phyloP scores from a whole-genome alignment of 2,888 invertebrate species.

The Callosobruchus maculatus region DNA sequence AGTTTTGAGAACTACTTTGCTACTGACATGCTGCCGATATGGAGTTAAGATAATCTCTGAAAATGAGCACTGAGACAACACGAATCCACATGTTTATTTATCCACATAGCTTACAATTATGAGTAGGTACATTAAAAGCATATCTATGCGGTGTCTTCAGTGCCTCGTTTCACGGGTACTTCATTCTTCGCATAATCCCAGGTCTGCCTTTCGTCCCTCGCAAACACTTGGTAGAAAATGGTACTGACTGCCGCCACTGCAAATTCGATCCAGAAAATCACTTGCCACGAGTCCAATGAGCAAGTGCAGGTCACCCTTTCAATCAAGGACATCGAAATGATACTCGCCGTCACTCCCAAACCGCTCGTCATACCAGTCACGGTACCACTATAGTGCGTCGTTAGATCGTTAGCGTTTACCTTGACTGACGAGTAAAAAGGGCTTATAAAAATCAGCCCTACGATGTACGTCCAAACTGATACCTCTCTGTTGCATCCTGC shows the following conservation, averaged over 20 bases:
- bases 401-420: constrained; percentile 15
- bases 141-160: too few species aligned
- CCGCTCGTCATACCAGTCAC: constrained; percentile 15
- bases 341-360: constrained; percentile 8
- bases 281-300: constrained; percentile 8
- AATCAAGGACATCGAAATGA: constrained; percentile 10
- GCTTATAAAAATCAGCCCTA: constrained; percentile 6
- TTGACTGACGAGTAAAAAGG: constrained; percentile 15
- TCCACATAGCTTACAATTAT: too few species aligned
- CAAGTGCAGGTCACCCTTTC: constrained; percentile 7
- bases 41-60: too few species aligned
- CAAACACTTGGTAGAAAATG: constrained; percentile 4
- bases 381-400: constrained; percentile 11
- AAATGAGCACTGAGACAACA: too few species aligned
- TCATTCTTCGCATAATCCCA: constrained; percentile 11
- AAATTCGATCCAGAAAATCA: constrained; percentile 9
- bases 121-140: too few species aligned
- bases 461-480: neutral
- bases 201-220: constrained; percentile 7
- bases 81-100: too few species aligned
- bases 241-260: neutral
- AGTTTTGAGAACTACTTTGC: too few species aligned
- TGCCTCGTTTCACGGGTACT: too few species aligned
- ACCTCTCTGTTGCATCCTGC: neutral
- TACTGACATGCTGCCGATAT: too few species aligned